Evolutionary conservation across 2,113 vertebrate genomes (phyloP), one percentile per base, ranked within the genome.

Genomic region (Nansenia antarctica): DNA sequence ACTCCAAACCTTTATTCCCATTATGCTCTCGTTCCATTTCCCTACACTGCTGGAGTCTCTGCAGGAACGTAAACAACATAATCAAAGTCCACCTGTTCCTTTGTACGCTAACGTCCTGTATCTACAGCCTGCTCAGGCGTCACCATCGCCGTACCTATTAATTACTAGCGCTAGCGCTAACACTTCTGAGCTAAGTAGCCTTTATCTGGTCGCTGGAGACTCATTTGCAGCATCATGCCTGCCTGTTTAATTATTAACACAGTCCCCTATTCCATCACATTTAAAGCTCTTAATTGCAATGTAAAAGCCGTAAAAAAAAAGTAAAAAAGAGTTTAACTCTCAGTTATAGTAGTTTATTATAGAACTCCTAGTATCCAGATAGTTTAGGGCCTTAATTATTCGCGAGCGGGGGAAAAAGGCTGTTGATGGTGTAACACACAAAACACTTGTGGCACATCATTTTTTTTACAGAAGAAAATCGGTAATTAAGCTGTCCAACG

Each of bases 221-320:
- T 34, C 54, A 67, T 61, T 73, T 70, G 45, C 53, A 35, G 45
- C 71, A 63, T 67, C 58, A 54, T 73, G 62, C 59, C 72, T 53
- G 67, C 61, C 34, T 69, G 27, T 80, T 78, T 47, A 80, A 80
- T 85, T 77, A 85, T 72, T 71, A 72, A 69, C 72, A 70, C 47
- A 67, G 69, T 14, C 71, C 61, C 70, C 66, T 73, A n/a, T n/a
- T 60, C 35, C 35, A 62, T 66, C 37, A 55, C 74, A 63, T 78
- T 72, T 70, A 55, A 69, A 80, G 63, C 67, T 58, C 42, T 67
- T 85, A 78, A 82, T 74, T 80, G 70, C 67, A 67, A 39, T 69
- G 15, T 65, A 67, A 53, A 27, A 61, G 52, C 67, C 67, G 57
- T 61, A 69, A 64, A n/a, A n/a, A n/a, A n/a, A n/a, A n/a, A n/a